Evolutionary conservation across 2,113 vertebrate species (phyloP).

Genomic region (Chamaea fasciata): DNA sequence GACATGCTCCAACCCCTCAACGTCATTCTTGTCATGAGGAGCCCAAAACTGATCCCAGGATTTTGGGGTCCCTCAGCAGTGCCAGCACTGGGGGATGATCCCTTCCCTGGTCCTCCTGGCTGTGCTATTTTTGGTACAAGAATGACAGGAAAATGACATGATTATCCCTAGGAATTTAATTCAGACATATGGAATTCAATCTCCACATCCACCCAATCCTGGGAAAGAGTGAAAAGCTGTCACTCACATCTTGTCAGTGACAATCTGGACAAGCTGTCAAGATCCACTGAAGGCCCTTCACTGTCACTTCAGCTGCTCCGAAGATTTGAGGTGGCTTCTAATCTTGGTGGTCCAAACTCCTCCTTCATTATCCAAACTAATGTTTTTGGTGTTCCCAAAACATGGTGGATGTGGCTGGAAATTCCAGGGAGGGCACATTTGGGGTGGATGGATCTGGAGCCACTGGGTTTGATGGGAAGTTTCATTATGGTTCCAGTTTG

Average conservation of each 20-base stretch:
- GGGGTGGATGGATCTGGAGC: background rate
- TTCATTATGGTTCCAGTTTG: background rate
- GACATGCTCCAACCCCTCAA: background rate
- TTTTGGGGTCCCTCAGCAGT: background rate
- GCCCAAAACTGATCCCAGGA: background rate
- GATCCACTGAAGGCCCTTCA: background rate
- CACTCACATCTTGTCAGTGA: background rate
- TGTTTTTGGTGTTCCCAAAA: background rate
- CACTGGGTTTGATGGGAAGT: background rate
- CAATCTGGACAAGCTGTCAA: background rate
- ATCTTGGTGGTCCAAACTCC: background rate
- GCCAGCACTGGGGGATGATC: background rate
- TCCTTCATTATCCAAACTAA: background rate
- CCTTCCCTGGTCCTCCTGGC: background rate
- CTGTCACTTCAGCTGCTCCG: background rate
- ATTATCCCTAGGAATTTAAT: background rate
- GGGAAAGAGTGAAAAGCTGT: background rate
- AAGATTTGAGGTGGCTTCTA: background rate
- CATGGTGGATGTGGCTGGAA: rapidly evolving
- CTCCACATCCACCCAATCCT: background rate
- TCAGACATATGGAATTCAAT: background rate
- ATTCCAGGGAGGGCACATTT: background rate
- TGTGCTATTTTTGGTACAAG: background rate
- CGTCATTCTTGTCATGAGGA: background rate
- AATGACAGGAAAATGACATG: background rate